These are phyloP conservation scores for Phalacrocorax carbo DNA, from an alignment of 2,113 vertebrate species.

Conservation along the genomic window DNA sequence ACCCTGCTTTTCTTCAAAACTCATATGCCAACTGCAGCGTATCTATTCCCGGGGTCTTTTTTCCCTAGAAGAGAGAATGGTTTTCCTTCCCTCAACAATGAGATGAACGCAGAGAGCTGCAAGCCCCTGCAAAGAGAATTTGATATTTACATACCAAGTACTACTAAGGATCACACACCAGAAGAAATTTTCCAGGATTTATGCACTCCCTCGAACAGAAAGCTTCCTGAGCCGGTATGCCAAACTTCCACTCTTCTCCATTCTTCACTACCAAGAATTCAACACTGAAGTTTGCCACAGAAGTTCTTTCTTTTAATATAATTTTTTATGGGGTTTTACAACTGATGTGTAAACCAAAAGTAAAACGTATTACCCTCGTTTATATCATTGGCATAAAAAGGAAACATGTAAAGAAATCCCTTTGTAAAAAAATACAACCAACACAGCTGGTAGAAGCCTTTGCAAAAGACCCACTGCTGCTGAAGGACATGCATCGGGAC, in stretches of 20 bases:
- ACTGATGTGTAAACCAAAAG: not conserved
- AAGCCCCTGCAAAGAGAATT: not conserved
- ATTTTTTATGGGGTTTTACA: not conserved
- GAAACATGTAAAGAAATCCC: not conserved
- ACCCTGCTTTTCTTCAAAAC: not conserved
- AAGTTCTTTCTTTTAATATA: not conserved
- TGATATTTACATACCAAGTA: not conserved
- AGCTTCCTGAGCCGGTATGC: not conserved
- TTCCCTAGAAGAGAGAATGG: not conserved
- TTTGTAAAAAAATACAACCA: not conserved
- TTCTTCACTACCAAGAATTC: not conserved
- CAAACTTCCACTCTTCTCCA: not conserved
- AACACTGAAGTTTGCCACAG: not conserved
- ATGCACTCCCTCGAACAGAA: not conserved
- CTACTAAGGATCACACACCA: not conserved
- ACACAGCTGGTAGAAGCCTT: not conserved
- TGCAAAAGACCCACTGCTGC: not conserved
- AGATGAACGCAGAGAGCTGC: not conserved
- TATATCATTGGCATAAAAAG: not conserved
- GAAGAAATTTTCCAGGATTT: conserved; percentile 33
- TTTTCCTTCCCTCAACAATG: not conserved
- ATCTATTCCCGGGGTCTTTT: not conserved
- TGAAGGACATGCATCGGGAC: not conserved
- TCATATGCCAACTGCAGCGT: not conserved
- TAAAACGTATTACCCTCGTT: not conserved